These are phyloP conservation scores for Malacosoma neustria DNA, from an alignment of 2,888 invertebrate species.

Conservation along the genomic window DNA sequence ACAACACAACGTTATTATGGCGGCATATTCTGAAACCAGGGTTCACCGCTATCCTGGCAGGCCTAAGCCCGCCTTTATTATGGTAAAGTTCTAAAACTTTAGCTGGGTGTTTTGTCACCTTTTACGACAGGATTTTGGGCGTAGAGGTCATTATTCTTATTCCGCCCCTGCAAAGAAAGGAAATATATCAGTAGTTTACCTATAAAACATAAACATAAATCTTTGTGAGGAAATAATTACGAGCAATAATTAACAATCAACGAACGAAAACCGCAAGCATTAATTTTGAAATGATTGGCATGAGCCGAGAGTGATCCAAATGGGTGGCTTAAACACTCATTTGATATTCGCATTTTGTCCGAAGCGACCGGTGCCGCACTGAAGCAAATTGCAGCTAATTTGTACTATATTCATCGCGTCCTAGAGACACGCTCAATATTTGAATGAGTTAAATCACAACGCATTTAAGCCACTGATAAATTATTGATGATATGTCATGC, in stretches of 20 bases:
- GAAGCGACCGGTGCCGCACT: constrained; percentile 36
- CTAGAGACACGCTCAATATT: constrained; percentile 12
- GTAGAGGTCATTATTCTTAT: no score
- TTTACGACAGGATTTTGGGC: no score
- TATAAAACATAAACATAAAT: constrained; percentile 1
- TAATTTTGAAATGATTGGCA: constrained; percentile 61
- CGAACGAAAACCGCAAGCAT: constrained; percentile 47
- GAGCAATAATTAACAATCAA: constrained; percentile 38
- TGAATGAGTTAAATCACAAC: background rate
- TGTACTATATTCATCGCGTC: constrained; percentile 49
- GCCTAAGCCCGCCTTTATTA: no score
- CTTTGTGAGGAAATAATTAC: constrained; percentile 19
- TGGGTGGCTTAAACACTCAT: constrained; percentile 63
- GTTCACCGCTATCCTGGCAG: no score
- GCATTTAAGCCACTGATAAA: background rate
- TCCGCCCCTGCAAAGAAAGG: no score
- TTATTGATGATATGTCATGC: constrained; percentile 10
- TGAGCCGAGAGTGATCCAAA: constrained; percentile 58
- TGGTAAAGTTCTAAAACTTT: no score
- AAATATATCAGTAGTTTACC: no score
- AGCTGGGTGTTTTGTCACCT: no score
- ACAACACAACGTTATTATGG: no score
- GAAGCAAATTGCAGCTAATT: constrained; percentile 60
- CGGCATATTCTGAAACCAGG: no score
- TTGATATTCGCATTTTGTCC: constrained; percentile 63